Base-by-base conservation (phyloP, 92 coral and sea anemone genomes). In the Actinostola sp. region DNA sequence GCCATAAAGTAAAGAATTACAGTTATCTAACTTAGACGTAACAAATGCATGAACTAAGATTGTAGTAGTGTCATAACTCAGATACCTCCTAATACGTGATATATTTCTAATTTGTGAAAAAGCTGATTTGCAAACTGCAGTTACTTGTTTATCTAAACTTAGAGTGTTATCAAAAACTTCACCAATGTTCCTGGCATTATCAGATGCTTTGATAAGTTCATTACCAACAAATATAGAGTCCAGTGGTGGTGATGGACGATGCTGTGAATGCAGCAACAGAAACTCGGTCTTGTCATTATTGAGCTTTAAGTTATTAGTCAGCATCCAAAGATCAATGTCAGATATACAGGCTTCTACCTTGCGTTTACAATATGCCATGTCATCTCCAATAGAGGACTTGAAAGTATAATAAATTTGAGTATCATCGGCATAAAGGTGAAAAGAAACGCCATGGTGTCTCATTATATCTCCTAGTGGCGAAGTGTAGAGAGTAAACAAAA, bases 171-270 rank as follows among this genome's bases (percentile, higher is more conserved):
- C 82, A 67, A 52, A 77, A 21, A 44, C 67, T 17, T 50, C 74
- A 24, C 75, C 75, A 66, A 77, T 67, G 54, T 77, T 77, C n/a
- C 61, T 52, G 19, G 68, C 68, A 39, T 58, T 21, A 20, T 26
- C 54, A 49, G 64, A 48, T n/a, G 67, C 45, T 3, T 33, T 19
- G 17, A 77, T 42, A 35, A 28, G 15, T 20, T 36, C 55, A 52
- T 55, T 55, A 25, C 55, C 76, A 35, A 67, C 65, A 19, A 24
- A 41, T 24, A 73, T 19, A 33, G 53, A 73, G 10, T 33, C 57
- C 45, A 75, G 20, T 9, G 20, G 25, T 23, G 81, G 75, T 12
- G 59, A 38, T 44, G 81, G 81, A 63, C 81, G 76, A 64, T 75
- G 75, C 33, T 65, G 28, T 34, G 81, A 24, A 65, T 75, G 81